A percentile compares a stretch with the other conserved stretches of the same genome.
phyloP scores from a whole-genome alignment of 2,113 vertebrate species.

The Otus sunia region DNA sequence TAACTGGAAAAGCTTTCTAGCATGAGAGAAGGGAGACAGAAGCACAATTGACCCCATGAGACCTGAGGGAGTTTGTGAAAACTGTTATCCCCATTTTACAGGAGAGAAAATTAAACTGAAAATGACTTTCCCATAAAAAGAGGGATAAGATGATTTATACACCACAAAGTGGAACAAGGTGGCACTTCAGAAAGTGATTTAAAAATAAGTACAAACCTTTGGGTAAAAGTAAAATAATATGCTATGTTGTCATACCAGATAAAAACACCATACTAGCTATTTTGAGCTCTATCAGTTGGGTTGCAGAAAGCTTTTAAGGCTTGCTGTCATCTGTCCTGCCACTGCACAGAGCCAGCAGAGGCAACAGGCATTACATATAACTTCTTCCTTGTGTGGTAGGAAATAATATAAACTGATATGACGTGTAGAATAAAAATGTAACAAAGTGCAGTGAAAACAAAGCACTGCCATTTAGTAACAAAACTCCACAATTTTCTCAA shows the following conservation, averaged over 20 bases:
- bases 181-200: neutral
- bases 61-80: neutral
- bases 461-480: neutral
- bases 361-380: neutral
- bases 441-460: neutral
- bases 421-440: neutral
- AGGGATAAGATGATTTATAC: neutral
- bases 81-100: neutral
- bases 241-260: neutral
- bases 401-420: neutral
- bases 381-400: neutral
- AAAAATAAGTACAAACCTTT: neutral
- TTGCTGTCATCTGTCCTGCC: neutral
- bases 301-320: neutral
- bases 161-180: neutral
- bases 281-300: neutral
- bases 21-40: neutral
- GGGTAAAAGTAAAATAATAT: neutral
- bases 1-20: neutral
- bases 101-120: neutral
- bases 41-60: neutral
- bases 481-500: neutral
- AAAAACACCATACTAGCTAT: neutral
- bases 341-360: neutral
- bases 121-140: neutral